Evolutionary conservation across 1,140 invertebrate genomes (phyloP).

Genomic region (Drosophila arizonae): DNA sequence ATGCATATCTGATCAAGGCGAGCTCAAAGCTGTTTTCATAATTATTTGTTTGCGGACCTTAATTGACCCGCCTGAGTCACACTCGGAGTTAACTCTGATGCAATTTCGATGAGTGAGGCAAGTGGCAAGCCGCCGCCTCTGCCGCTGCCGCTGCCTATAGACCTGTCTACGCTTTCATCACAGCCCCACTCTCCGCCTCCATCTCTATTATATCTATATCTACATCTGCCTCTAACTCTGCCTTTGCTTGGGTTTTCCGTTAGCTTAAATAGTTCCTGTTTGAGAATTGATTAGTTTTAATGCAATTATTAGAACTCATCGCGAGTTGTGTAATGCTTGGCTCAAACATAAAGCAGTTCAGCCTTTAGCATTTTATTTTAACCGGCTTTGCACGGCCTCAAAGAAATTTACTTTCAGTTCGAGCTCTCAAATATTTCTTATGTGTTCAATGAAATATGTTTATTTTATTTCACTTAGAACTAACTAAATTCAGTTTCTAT

Average conservation of each 20-base stretch:
- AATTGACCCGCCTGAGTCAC: constrained; percentile 40
- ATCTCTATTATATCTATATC: too few relatives aligned
- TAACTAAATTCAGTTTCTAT: too few relatives aligned
- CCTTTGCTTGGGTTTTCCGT: constrained; percentile 41
- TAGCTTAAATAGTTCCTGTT: constrained; percentile 48
- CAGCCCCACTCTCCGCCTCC: too few relatives aligned
- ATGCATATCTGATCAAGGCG: constrained; percentile 10
- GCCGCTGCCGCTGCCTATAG: not conserved
- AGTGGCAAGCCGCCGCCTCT: constrained; percentile 13
- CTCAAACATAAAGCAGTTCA: constrained; percentile 14
- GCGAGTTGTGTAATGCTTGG: not conserved
- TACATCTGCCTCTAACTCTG: too few relatives aligned
- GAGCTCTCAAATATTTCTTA: too few relatives aligned
- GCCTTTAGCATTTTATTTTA: not conserved
- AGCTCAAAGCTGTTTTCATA: constrained; percentile 28
- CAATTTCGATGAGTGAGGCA: constrained; percentile 23
- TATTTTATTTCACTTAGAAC: too few relatives aligned
- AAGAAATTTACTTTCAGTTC: too few relatives aligned
- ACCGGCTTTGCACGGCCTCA: not conserved
- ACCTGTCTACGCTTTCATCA: too few relatives aligned
- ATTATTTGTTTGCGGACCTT: constrained; percentile 44
- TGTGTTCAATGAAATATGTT: too few relatives aligned
- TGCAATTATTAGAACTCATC: constrained; percentile 7
- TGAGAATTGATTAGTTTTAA: constrained; percentile 25
- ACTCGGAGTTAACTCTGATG: constrained; percentile 38